phyloP scores from a whole-genome alignment of 2,888 invertebrate species.

The Auanema sp. region DNA sequence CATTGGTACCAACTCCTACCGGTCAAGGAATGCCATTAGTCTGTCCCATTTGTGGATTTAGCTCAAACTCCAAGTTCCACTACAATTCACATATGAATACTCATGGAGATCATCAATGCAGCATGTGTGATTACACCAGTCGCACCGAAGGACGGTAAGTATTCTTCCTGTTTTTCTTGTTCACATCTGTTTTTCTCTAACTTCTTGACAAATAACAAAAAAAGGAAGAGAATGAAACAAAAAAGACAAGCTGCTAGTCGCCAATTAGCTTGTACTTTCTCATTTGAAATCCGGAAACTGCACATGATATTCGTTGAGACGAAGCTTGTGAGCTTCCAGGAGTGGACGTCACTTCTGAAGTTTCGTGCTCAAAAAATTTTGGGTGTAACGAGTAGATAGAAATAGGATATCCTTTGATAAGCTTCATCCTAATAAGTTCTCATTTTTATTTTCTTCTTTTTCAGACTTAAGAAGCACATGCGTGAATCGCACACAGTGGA shows the following conservation, averaged over 20 bases:
- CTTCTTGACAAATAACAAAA: neutral
- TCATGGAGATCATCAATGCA: constrained; percentile 70
- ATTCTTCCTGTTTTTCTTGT: constrained; percentile 5
- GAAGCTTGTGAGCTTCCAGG: too few relatives aligned
- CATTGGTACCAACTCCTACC: constrained; percentile 32
- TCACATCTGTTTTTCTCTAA: neutral
- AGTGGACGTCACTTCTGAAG: too few relatives aligned
- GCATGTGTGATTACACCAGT: constrained; percentile 70
- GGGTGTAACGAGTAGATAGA: too few relatives aligned
- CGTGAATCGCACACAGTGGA: constrained; percentile 68
- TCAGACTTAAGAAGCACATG: constrained; percentile 68
- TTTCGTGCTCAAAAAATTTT: too few relatives aligned
- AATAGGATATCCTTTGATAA: neutral
- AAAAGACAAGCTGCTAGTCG: too few relatives aligned
- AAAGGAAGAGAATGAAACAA: too few relatives aligned
- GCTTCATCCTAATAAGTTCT: neutral
- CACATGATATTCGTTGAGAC: too few relatives aligned
- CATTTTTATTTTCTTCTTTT: constrained; percentile 5
- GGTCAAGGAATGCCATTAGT: constrained; percentile 38
- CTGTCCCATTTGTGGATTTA: constrained; percentile 67
- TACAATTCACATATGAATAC: constrained; percentile 70
- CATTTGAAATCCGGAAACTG: too few relatives aligned
- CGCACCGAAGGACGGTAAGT: constrained; percentile 59
- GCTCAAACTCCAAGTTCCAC: constrained; percentile 66
- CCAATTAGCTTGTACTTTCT: too few relatives aligned